Evolutionary conservation across 2,888 invertebrate species (phyloP), one percentile per base, ranked within the genome.

Genomic region (Drosophila cracens): DNA sequence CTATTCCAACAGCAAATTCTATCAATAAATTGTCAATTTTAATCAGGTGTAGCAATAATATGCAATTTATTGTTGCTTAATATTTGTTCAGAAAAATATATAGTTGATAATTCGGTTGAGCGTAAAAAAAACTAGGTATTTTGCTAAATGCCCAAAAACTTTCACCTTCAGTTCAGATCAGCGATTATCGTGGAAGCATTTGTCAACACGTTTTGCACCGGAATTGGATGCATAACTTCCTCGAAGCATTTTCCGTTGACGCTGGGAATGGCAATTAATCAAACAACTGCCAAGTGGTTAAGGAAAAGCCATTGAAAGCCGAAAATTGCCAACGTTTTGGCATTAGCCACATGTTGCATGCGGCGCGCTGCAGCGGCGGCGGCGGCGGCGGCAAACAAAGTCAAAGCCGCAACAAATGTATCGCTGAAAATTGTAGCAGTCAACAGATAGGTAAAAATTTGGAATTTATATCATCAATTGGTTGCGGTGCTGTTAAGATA

Each of bases 241-340:
- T 18, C 27, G 4, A 31, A 81, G 66, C 73, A 68, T 69, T 82
- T 80, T 80, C 70, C 80, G 66, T 64, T 81, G 63, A 70, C 70
- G 68, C 59, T 82, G 75, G 77, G 69, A 59, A 68, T 54, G 68
- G 79, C 79, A 76, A 85, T 85, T 84, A 82, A 82, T 84, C 84
- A 84, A 82, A 74, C 87, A 81, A 79, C 83, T 87, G 87, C 70
- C 76, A 79, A 74, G 57, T 58, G 48, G 72, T 52, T 34, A 75
- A 70, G 76, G 67, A 77, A 75, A 77, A 61, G 71, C 70, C 49
- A 66, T 65, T 65, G 76, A 66, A 79, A 74, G 61, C 59, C 74
- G 31, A 67, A 67, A 65, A 64, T 58, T 57, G 49, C 25, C 46
- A 51, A 57, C 43, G 57, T 43, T 57, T 57, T 57, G 31, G 43